Percentiles rank a stretch among this genome's conserved stretches.
Evolutionary conservation across 2,113 vertebrate genomes (phyloP).

Genomic region (Megaleporinus macrocephalus): DNA sequence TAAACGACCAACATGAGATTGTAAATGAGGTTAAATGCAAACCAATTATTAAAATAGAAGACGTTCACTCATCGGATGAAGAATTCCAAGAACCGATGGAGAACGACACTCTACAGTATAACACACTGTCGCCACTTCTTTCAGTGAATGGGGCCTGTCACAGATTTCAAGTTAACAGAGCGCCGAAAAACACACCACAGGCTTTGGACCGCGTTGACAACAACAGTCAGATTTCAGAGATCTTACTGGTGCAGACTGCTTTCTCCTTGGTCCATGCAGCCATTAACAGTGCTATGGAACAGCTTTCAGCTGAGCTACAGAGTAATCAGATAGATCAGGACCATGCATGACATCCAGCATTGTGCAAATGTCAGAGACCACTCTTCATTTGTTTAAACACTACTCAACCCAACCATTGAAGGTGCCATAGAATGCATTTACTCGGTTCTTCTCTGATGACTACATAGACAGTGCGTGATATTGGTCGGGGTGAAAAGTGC

Average conservation of each 20-base stretch:
- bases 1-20: slow-evolving; percentile 7
- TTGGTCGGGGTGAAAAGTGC: too few relatives aligned
- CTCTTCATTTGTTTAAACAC: too few relatives aligned
- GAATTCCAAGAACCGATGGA: slow-evolving; percentile 21
- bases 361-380: background rate
- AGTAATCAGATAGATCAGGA: slow-evolving; percentile 31
- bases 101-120: background rate
- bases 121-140: slow-evolving; percentile 3
- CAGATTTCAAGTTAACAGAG: slow-evolving; percentile 17
- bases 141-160: slow-evolving; percentile 29
- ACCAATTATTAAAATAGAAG: slow-evolving; percentile 47
- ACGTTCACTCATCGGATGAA: slow-evolving; percentile 36
- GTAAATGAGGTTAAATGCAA: slow-evolving; percentile 20
- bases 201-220: slow-evolving; percentile 2
- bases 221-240: slow-evolving; percentile 40
- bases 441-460: too few relatives aligned
- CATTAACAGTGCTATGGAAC: slow-evolving; percentile 59
- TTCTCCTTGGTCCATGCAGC: slow-evolving; percentile 61
- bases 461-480: too few relatives aligned
- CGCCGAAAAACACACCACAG: slow-evolving; percentile 3
- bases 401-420: too few relatives aligned
- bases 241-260: slow-evolving; percentile 58
- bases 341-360: background rate
- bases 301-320: slow-evolving; percentile 60
- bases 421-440: too few relatives aligned